Evolutionary conservation across 2,797 vertebrate genomes (phyloP).

Genomic region (Anguilla megastoma): DNA sequence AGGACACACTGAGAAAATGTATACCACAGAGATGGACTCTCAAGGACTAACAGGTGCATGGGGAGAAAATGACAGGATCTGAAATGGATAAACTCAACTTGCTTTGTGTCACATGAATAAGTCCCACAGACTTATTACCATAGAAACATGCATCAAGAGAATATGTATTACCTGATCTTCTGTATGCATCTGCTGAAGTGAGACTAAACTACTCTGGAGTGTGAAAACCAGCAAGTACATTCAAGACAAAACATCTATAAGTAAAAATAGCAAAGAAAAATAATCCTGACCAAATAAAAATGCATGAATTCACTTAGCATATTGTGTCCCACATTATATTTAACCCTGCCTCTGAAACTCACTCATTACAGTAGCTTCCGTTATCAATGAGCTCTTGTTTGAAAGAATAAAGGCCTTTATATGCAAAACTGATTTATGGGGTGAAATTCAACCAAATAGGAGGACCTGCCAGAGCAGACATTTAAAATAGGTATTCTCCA

Average conservation of each 20-base stretch:
- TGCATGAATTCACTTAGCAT: not conserved
- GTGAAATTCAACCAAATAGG: not conserved
- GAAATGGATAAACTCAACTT: not conserved
- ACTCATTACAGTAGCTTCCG: not conserved
- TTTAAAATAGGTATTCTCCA: not conserved
- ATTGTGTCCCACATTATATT: not conserved
- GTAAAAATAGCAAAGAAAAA: conserved; percentile 13
- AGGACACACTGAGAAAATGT: not conserved
- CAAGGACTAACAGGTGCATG: not conserved
- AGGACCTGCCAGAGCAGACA: not conserved
- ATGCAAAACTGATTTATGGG: not conserved
- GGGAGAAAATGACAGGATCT: not conserved
- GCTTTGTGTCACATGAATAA: not conserved
- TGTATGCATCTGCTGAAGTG: not conserved
- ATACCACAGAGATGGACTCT: not conserved
- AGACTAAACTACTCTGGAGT: not conserved
- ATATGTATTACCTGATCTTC: not conserved
- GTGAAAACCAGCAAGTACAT: not conserved
- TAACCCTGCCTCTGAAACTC: not conserved
- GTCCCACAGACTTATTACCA: not conserved
- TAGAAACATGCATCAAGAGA: not conserved
- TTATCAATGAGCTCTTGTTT: not conserved
- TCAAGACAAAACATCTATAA: not conserved
- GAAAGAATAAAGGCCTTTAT: conserved; percentile 1
- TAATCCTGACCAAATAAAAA: not conserved